These are phyloP conservation scores for Cichladusa arquata DNA, from an alignment of 2,113 vertebrate species.

Conservation along the genomic window DNA sequence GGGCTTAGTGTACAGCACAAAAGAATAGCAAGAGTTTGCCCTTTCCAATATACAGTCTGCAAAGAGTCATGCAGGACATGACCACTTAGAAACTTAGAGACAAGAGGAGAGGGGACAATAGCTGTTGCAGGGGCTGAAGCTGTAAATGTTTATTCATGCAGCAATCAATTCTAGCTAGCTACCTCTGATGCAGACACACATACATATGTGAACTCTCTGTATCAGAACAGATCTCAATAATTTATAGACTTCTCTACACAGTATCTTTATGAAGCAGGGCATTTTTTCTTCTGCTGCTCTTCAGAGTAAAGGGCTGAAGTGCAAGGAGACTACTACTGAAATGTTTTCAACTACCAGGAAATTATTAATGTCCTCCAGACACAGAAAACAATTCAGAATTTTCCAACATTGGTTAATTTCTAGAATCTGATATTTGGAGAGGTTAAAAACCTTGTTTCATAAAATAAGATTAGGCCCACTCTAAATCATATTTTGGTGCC, in stretches of 20 bases:
- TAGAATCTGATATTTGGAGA: background rate
- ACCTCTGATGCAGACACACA: background rate
- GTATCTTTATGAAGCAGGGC: background rate
- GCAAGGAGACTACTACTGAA: background rate
- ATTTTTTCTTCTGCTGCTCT: background rate
- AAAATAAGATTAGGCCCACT: background rate
- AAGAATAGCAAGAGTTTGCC: background rate
- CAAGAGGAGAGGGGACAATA: background rate
- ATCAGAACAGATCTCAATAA: background rate
- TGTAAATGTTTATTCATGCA: slow-evolving; percentile 47
- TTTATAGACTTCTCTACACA: slow-evolving; percentile 1
- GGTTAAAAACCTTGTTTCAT: background rate
- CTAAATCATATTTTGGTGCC: background rate
- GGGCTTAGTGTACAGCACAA: background rate
- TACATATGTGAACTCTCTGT: background rate
- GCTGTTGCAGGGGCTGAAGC: background rate
- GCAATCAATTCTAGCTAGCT: slow-evolving; percentile 19
- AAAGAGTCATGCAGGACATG: background rate
- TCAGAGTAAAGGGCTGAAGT: background rate
- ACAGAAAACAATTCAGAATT: background rate
- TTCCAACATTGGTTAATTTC: background rate
- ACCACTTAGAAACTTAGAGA: background rate
- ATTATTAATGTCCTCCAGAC: background rate
- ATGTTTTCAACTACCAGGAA: background rate
- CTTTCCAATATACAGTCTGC: background rate